Evolutionary conservation across 2,797 vertebrate genomes (phyloP), one percentile per base, ranked within the genome.

Genomic region (Neomorphus geoffroyi): DNA sequence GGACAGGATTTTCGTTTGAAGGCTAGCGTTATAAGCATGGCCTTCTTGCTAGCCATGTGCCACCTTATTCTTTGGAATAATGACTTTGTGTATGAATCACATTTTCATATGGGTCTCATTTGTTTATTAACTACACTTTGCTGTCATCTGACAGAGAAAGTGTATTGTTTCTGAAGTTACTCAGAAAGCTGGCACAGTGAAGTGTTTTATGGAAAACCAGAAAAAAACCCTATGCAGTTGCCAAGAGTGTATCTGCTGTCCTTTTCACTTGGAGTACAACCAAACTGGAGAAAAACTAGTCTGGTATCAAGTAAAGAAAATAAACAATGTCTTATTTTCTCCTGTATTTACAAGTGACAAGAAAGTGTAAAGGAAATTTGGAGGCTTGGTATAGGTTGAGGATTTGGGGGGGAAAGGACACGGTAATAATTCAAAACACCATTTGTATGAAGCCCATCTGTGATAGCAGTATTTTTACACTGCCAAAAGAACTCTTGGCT

Each of bases 251-350:
- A 86, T 96, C 94, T 96, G 87, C 91, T 94, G 85, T 96, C 91
- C 73, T 96, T 91, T 96, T 96, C 70, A 93, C 90, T 95, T 97
- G 94, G 92, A 96, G 87, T 94, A 86, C 91, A 89, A 96, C 92
- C 95, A 96, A 95, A 65, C 61, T 80, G 85, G 62, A 48, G 85
- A 43, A 88, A 80, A 94, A 88, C 50, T 65, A 58, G n/a, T 86
- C 61, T 94, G 54, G 28, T 72, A 45, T 84, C 87, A 86, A 75
- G 60, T 18, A 79, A 91, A 90, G 80, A 75, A 94, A 95, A 70
- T 89, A 95, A 94, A 83, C 77, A 96, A 95, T n/a, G 43, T 54
- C 57, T 78, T 89, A 39, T 80, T 92, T 17, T 90, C 26, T 57
- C 6, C 61, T 35, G 6, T 0, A 2, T 69, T 84, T 80, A 3